phyloP scores from a whole-genome alignment of 2,113 vertebrate species.

The Hepsetus odoe region DNA sequence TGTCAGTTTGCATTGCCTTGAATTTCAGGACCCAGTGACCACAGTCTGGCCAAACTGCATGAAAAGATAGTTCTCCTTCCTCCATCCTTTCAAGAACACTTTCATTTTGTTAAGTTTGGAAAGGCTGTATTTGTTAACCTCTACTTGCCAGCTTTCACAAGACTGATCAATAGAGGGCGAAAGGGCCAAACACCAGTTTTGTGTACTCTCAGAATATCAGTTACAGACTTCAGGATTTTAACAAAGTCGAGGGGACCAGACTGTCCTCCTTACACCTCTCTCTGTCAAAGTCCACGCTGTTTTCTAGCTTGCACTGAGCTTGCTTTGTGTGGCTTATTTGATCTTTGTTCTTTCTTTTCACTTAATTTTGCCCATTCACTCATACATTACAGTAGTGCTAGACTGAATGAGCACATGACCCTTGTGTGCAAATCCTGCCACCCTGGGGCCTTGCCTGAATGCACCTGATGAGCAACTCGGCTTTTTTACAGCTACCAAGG shows the following conservation, averaged over 20 bases:
- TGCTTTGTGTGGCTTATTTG: not conserved
- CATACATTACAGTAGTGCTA: not conserved
- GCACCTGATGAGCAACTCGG: not conserved
- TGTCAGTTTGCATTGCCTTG: slow-evolving; percentile 31
- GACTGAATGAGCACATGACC: not conserved
- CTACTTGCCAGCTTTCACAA: slow-evolving; percentile 4
- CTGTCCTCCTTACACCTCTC: slow-evolving; percentile 10
- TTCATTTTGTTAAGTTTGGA: slow-evolving; percentile 18
- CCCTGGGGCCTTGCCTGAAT: not conserved
- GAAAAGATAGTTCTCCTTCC: no score
- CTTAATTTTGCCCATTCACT: no score
- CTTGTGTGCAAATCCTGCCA: not conserved
- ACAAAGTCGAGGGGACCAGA: slow-evolving; percentile 14
- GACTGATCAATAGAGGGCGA: slow-evolving; percentile 36
- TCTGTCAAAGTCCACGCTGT: not conserved
- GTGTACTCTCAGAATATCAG: slow-evolving; percentile 32
- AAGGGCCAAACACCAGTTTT: slow-evolving; percentile 30
- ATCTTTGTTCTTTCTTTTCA: not conserved
- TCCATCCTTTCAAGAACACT: slow-evolving; percentile 5
- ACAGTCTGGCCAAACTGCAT: no score
- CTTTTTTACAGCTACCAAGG: not conserved
- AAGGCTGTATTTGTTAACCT: slow-evolving; percentile 43
- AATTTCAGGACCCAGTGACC: no score
- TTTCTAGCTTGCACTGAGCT: not conserved
- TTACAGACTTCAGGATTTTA: slow-evolving; percentile 39